Evolutionary conservation across 2,888 invertebrate species (phyloP), one percentile per base, ranked within the genome.

Genomic region (Torymus aiolomorphi): DNA sequence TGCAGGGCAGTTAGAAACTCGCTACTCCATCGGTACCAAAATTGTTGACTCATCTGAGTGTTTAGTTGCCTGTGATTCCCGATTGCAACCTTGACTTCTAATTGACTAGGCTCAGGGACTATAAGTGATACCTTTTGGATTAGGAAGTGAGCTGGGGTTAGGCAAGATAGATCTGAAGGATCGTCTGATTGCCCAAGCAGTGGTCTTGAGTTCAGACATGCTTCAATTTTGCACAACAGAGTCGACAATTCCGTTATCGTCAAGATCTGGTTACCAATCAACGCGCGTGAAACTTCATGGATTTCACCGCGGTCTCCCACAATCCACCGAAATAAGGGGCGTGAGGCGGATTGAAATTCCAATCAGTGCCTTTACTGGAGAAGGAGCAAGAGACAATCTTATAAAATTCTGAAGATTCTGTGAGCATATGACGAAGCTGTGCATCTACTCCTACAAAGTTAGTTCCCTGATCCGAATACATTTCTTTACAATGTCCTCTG

Each of bases 1-100:
- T 67, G 67, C n/a, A 67, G 20, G 13, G 16, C 13, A n/a, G 16
- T 8, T 16, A 67, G 20, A 18, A 51, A 67, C 20, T 67, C 67
- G 10, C 14, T 12, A 1, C 51, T 49, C 67, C 52, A 67, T 11
- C 16, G 67, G 4, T 4, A 18, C 67, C 67, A 67, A 52, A 67
- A 67, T 20, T 51, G 67, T 20, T 67, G 67, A 16, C 11, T 51
- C 18, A 51, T n/a, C 20, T 67, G 16, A 18, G 51, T 51, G 10
- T 51, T n/a, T 51, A 51, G n/a, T 51, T 52, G 14, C 62, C 62
- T 24, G 31, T 31, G 62, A 2, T 2, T 62, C 20, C 20, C 51
- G 11, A 51, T 11, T 51, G 51, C 11, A 8, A 4, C 11, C 51
- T 51, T 51, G 51, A 51, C 51, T 51, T 51, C 51, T 11, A 51